Evolutionary conservation across 2,888 invertebrate species (phyloP).

Genomic region (Oxytorus armatus): DNA sequence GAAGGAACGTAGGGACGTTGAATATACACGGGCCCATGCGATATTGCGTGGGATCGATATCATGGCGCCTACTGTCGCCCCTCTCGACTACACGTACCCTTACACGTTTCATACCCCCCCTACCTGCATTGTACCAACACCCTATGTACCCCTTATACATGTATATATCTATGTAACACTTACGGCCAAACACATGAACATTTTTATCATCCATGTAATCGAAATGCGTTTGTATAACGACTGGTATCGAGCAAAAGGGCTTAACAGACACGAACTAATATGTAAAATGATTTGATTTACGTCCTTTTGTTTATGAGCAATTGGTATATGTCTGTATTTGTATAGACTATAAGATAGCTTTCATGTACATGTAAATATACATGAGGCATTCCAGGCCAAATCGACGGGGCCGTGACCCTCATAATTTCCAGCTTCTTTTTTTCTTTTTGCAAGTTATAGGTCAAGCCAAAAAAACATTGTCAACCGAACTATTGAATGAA

Average conservation of each 20-base stretch:
- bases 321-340: neutral
- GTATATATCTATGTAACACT: slow-evolving; percentile 3
- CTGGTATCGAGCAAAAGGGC: slow-evolving; percentile 4
- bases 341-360: neutral
- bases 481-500: too few species aligned
- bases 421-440: neutral
- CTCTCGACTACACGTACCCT: slow-evolving; percentile 62
- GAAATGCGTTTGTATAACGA: neutral
- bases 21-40: slow-evolving; percentile 71
- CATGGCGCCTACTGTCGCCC: slow-evolving; percentile 76
- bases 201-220: slow-evolving; percentile 49
- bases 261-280: neutral
- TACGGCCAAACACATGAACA: slow-evolving; percentile 21
- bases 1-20: slow-evolving; percentile 67
- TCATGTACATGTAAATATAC: neutral
- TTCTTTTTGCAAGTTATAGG: neutral
- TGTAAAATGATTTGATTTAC: neutral
- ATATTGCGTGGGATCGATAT: slow-evolving; percentile 82
- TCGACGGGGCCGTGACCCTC: neutral
- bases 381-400: slow-evolving; percentile 5
- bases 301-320: neutral
- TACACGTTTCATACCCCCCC: slow-evolving; percentile 34
- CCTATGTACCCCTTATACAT: slow-evolving; percentile 35
- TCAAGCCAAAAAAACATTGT: neutral
- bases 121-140: slow-evolving; percentile 50